These are phyloP conservation scores for Cynopterus brachyotis DNA, from an alignment of 2,113 vertebrate genomes.

Conservation along the genomic window DNA sequence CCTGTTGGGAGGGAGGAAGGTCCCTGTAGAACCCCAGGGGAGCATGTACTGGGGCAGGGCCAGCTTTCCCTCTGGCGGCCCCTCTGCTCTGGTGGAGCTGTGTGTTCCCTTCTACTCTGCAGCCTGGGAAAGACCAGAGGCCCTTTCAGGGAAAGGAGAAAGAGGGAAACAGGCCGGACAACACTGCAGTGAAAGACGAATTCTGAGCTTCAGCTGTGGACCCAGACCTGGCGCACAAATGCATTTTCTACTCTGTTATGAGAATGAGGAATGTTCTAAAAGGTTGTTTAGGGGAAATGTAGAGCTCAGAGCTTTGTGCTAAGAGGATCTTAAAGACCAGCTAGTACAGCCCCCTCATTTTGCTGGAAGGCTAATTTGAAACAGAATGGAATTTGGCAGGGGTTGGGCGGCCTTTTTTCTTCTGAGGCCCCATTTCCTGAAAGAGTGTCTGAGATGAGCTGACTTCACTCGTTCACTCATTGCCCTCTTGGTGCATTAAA, in stretches of 20 bases:
- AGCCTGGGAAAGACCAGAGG: conserved; percentile 67
- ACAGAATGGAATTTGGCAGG: conserved; percentile 60
- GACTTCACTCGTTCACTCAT: neutral
- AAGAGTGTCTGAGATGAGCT: neutral
- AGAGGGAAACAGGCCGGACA: conserved; percentile 17
- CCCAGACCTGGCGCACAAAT: neutral
- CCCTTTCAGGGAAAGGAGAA: conserved; percentile 67
- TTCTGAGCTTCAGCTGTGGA: neutral
- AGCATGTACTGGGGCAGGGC: conserved; percentile 38
- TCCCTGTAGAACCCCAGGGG: neutral
- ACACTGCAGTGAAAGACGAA: neutral
- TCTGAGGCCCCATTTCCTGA: conserved; percentile 42
- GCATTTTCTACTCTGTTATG: conserved; percentile 6
- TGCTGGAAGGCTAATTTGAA: conserved; percentile 64
- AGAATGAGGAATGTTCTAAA: neutral
- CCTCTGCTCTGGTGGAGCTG: conserved; percentile 58
- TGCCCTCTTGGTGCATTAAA: neutral
- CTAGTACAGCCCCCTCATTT: conserved; percentile 18
- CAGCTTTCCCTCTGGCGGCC: conserved; percentile 69
- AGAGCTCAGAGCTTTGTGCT: neutral
- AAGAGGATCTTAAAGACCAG: neutral
- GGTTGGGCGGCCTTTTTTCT: conserved; percentile 27
- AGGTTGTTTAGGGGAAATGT: neutral
- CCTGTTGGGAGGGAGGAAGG: conserved; percentile 35
- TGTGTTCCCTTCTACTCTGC: conserved; percentile 55